These are phyloP conservation scores for Malthinus flaveolus DNA, from an alignment of 2,888 invertebrate species.

Conservation along the genomic window DNA sequence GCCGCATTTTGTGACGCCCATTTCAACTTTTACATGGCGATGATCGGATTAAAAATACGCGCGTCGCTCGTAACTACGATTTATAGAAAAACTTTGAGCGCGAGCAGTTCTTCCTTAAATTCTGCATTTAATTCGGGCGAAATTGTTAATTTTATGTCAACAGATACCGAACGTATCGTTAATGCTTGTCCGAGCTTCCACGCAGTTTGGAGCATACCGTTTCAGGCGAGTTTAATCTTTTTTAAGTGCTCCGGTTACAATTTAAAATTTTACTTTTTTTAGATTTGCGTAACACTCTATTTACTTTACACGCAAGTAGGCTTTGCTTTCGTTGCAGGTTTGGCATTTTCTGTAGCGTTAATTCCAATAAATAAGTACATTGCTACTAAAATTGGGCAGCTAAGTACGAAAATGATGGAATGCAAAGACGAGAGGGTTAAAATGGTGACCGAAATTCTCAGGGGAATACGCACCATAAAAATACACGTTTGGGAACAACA, in stretches of 20 bases:
- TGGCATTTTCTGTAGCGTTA: slow-evolving; percentile 80
- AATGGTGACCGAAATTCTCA: slow-evolving; percentile 82
- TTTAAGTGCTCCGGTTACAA: slow-evolving; percentile 75
- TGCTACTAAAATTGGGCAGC: slow-evolving; percentile 83
- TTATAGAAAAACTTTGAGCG: slow-evolving; percentile 70
- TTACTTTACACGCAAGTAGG: slow-evolving; percentile 89
- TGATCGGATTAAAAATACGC: slow-evolving; percentile 85
- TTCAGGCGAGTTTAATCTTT: slow-evolving; percentile 70
- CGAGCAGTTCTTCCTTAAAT: slow-evolving; percentile 47
- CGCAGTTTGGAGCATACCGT: slow-evolving; percentile 94
- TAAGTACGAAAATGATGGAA: slow-evolving; percentile 86
- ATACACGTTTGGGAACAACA: slow-evolving; percentile 92
- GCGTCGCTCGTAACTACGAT: slow-evolving; percentile 81
- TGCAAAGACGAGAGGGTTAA: slow-evolving; percentile 90
- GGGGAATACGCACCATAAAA: slow-evolving; percentile 89
- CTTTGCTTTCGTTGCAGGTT: slow-evolving; percentile 86
- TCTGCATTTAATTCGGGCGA: slow-evolving; percentile 72
- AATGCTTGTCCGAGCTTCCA: slow-evolving; percentile 97
- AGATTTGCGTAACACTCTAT: slow-evolving; percentile 80
- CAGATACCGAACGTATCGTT: slow-evolving; percentile 92
- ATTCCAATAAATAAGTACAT: slow-evolving; percentile 92
- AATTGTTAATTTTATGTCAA: slow-evolving; percentile 95
- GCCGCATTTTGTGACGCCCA: slow-evolving; percentile 83
- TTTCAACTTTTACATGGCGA: slow-evolving; percentile 85
- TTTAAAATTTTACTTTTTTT: slow-evolving; percentile 53